Evolutionary conservation across 2,888 invertebrate species (phyloP).

Genomic region (Gandaritis pyraliata): DNA sequence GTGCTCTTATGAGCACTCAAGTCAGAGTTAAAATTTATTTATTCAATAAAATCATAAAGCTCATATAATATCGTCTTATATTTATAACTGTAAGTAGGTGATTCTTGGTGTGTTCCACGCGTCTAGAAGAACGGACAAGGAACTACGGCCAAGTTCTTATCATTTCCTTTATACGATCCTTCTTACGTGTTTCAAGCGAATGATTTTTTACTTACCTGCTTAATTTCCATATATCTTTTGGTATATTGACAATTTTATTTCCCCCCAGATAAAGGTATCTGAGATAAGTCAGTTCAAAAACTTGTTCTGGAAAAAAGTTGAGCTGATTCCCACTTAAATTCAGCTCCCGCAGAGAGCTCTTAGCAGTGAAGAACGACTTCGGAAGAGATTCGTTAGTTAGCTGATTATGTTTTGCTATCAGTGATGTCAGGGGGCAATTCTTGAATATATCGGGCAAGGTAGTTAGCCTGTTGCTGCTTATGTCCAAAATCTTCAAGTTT

Average conservation of each 20-base stretch:
- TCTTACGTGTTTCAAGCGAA: neutral
- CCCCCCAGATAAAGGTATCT: slow-evolving; percentile 96
- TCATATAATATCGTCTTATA: too few relatives aligned
- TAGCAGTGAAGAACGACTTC: slow-evolving; percentile 89
- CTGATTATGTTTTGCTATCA: slow-evolving; percentile 95
- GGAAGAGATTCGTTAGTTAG: slow-evolving; percentile 94
- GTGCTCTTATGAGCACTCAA: neutral
- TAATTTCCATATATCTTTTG: slow-evolving; percentile 89
- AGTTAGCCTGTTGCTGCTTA: slow-evolving; percentile 93
- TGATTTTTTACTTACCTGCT: slow-evolving; percentile 57
- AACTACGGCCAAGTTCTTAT: too few relatives aligned
- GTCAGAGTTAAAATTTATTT: too few relatives aligned
- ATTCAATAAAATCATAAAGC: too few relatives aligned
- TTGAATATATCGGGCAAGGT: slow-evolving; percentile 91
- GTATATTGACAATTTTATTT: slow-evolving; percentile 92
- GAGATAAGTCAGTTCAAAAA: slow-evolving; percentile 90
- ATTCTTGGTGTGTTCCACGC: too few relatives aligned
- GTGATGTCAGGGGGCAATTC: slow-evolving; percentile 89
- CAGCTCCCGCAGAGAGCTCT: slow-evolving; percentile 89
- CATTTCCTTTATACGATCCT: too few relatives aligned
- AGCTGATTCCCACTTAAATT: slow-evolving; percentile 97
- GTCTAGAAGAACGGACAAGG: too few relatives aligned
- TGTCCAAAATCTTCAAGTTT: slow-evolving; percentile 91
- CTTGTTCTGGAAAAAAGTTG: slow-evolving; percentile 92
- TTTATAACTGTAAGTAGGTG: too few relatives aligned